Evolutionary conservation across 53 echinoderm and acorn worm species (phyloP).

Genomic region (Echinarachnius parma): DNA sequence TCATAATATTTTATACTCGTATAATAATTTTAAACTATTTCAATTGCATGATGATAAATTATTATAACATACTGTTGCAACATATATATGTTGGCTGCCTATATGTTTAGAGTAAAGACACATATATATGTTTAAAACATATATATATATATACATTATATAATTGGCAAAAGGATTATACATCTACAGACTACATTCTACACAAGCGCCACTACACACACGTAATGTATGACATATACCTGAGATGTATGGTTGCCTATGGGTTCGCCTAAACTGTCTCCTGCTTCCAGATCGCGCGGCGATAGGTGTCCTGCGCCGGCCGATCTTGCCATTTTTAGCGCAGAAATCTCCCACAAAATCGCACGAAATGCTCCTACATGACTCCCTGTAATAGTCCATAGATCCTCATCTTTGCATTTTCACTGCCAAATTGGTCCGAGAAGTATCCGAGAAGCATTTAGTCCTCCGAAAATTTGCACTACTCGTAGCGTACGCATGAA

Average conservation of each 20-base stretch:
- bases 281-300: conserved; percentile 57
- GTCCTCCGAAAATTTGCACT: conserved; percentile 10
- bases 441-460: not conserved
- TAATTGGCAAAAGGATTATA: no score
- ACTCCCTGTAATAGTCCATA: conserved; percentile 37
- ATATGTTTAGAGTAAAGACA: no score
- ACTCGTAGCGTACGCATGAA: not conserved
- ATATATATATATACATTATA: no score
- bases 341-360: conserved; percentile 27
- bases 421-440: not conserved
- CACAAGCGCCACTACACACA: no score
- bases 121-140: no score
- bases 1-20: no score
- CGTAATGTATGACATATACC: no score
- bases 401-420: conserved; percentile 29
- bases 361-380: conserved; percentile 38
- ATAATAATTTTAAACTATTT: no score
- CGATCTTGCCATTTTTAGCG: conserved; percentile 50
- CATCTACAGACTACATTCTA: no score
- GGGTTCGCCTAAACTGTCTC: conserved; percentile 36
- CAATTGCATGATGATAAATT: no score
- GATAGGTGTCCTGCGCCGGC: conserved; percentile 41
- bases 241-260: conserved; percentile 36
- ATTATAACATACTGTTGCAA: no score
- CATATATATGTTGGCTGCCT: no score